Percentiles rank a stretch among this genome's conserved stretches.
Evolutionary conservation across 2,113 vertebrate genomes (phyloP).

Genomic region (Hoplias malabaricus): DNA sequence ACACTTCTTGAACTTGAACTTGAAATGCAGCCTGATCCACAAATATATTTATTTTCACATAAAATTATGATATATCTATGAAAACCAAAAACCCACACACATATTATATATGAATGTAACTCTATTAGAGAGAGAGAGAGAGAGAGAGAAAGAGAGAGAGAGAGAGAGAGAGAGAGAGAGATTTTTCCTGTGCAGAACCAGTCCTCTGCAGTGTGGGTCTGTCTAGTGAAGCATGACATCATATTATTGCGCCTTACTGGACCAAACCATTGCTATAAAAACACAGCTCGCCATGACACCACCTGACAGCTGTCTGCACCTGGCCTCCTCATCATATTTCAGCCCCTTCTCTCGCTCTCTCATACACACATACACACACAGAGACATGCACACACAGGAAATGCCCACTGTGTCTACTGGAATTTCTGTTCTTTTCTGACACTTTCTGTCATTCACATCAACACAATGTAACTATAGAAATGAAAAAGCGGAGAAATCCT

Average conservation of each 20-base stretch:
- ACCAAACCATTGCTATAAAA: not conserved
- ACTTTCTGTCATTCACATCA: not conserved
- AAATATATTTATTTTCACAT: too few relatives aligned
- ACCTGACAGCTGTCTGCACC: slow-evolving; percentile 6
- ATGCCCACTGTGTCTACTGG: not conserved
- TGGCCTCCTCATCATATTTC: not conserved
- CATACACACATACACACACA: not conserved
- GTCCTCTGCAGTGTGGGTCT: slow-evolving; percentile 12
- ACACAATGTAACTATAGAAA: not conserved
- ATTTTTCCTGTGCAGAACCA: not conserved
- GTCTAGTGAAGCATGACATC: slow-evolving; percentile 14
- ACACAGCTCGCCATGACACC: not conserved
- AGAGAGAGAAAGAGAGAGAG: slow-evolving; percentile 1
- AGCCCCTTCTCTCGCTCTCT: not conserved
- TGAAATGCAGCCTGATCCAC: too few relatives aligned
- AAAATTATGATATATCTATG: too few relatives aligned
- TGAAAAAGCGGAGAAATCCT: not conserved
- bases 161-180: not conserved
- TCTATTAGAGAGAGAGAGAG: not conserved
- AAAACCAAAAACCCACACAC: too few relatives aligned
- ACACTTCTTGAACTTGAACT: too few relatives aligned
- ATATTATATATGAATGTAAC: too few relatives aligned
- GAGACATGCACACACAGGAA: not conserved
- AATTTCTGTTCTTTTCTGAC: not conserved
- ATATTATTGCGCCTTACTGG: slow-evolving; percentile 8